Evolutionary conservation across 1,140 invertebrate genomes (phyloP).

Genomic region (Antheraea pernyi): DNA sequence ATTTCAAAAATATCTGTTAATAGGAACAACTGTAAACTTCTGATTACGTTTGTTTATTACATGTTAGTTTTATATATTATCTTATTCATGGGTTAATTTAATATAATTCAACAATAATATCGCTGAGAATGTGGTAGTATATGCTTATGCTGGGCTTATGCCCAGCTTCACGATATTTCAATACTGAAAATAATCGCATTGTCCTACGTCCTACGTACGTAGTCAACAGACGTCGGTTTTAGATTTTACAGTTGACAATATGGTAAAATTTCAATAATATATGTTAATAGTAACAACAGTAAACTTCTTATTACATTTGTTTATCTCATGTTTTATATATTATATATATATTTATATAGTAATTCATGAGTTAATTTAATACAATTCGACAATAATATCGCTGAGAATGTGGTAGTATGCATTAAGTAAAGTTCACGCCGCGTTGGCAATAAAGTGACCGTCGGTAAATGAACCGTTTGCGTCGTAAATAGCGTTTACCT

Average conservation of each 20-base stretch:
- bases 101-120: conserved; percentile 7
- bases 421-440: conserved; percentile 35
- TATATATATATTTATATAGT: too few relatives aligned
- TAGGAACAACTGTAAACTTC: too few relatives aligned
- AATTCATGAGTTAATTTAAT: neutral
- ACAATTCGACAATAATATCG: conserved; percentile 7
- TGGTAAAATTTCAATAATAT: too few relatives aligned
- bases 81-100: too few relatives aligned
- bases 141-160: too few relatives aligned
- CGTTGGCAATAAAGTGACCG: conserved; percentile 42
- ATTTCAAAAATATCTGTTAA: too few relatives aligned
- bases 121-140: conserved; percentile 1
- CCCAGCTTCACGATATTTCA: too few relatives aligned
- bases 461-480: conserved; percentile 50
- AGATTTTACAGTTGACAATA: too few relatives aligned
- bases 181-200: too few relatives aligned
- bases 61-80: neutral
- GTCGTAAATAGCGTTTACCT: conserved; percentile 56
- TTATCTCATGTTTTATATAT: neutral
- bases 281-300: too few relatives aligned
- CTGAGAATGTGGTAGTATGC: conserved; percentile 9
- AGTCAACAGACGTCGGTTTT: too few relatives aligned
- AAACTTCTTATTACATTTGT: neutral
- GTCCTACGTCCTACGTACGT: too few relatives aligned
- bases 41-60: neutral